Evolutionary conservation across 2,888 invertebrate species (phyloP).

Genomic region (Dinocampus coccinellae): DNA sequence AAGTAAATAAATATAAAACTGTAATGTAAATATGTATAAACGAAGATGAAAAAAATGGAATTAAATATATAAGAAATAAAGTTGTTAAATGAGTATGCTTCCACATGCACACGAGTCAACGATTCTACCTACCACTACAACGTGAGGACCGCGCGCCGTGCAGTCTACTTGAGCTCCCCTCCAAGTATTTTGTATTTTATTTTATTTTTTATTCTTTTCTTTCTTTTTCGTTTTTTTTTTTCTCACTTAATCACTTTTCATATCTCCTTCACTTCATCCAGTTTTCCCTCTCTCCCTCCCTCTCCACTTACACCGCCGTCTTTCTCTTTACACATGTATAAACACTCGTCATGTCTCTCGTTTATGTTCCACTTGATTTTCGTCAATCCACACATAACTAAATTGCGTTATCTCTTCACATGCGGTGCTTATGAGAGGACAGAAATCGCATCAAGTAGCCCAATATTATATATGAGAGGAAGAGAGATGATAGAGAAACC

Average conservation of each 20-base stretch:
- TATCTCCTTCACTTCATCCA: constrained; percentile 43
- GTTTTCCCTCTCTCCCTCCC: constrained; percentile 42
- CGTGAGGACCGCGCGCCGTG: constrained; percentile 59
- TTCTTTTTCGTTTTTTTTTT: constrained; percentile 42
- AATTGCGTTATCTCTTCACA: constrained; percentile 33
- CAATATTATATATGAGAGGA: not conserved
- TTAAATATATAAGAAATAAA: constrained; percentile 6
- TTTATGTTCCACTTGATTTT: constrained; percentile 25
- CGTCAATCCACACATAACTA: constrained; percentile 39
- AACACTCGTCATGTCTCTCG: constrained; percentile 14
- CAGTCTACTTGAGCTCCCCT: constrained; percentile 62
- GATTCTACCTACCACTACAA: constrained; percentile 16
- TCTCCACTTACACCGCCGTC: constrained; percentile 20
- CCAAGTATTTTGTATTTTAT: not conserved
- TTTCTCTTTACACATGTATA: constrained; percentile 12
- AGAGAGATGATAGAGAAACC: not conserved
- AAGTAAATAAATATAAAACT: no score
- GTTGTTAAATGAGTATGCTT: constrained; percentile 23
- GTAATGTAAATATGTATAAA: no score
- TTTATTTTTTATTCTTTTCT: constrained; percentile 10
- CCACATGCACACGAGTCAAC: not conserved
- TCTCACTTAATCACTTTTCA: no score
- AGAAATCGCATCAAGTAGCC: constrained; percentile 26
- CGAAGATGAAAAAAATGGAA: no score
- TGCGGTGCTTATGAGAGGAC: not conserved